Evolutionary conservation across 2,797 vertebrate genomes (phyloP).

Genomic region (Hyperoplus lanceolatus): DNA sequence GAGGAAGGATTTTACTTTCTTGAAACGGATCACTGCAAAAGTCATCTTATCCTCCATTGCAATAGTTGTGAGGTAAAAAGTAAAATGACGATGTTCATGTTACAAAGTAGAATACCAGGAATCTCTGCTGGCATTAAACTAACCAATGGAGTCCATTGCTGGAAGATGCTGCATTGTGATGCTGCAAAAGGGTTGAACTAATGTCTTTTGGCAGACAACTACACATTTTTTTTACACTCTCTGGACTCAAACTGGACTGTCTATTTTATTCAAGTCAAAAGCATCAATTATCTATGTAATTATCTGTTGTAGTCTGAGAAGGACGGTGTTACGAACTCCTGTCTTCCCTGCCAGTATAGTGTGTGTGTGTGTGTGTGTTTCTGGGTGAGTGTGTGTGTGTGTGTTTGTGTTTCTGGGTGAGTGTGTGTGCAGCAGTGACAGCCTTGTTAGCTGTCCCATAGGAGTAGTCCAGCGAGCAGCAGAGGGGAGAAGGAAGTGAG

Average conservation of each 20-base stretch:
- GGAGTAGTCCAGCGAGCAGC: slow-evolving; percentile 40
- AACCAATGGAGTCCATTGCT: neutral
- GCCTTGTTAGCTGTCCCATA: slow-evolving; percentile 55
- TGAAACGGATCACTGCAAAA: neutral
- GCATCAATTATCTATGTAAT: slow-evolving; percentile 11
- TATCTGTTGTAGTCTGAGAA: slow-evolving; percentile 2
- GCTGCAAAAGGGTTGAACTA: neutral
- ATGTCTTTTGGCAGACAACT: neutral
- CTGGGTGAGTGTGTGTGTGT: slow-evolving; percentile 14
- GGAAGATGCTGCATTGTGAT: neutral
- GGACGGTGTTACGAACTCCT: slow-evolving; percentile 4
- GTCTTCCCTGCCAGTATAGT: slow-evolving; percentile 23
- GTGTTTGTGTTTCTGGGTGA: slow-evolving; percentile 18
- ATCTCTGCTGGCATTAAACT: neutral
- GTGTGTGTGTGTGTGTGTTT: neutral
- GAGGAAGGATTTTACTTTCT: neutral
- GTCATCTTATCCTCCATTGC: neutral
- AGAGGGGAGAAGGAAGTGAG: slow-evolving; percentile 61
- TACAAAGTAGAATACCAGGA: slow-evolving; percentile 2
- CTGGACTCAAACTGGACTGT: neutral
- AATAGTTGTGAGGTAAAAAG: neutral
- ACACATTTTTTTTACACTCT: neutral
- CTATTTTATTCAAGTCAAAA: neutral
- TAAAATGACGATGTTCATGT: neutral
- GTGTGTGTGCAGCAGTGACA: slow-evolving; percentile 47